Conservation (phyloP, 1,140 invertebrate species). For the Proctacanthus coquilletti region DNA sequence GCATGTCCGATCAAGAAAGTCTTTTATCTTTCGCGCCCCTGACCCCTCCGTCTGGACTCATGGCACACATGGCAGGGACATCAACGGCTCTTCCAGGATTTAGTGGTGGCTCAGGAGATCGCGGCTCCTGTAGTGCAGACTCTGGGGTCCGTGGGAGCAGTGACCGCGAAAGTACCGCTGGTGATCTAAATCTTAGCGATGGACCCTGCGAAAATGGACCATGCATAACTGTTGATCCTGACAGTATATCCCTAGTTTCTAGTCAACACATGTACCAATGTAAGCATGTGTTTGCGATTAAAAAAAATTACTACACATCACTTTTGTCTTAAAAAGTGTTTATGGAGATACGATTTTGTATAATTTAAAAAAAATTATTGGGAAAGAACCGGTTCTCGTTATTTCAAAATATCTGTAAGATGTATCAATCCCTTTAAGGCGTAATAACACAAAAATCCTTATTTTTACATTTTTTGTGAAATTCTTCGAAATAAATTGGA, state of each 20-base stretch:
- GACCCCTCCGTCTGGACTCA: conserved; percentile 24
- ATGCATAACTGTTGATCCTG: conserved; percentile 28
- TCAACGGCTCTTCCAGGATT: conserved; percentile 28
- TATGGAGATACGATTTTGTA: no score
- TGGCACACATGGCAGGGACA: conserved; percentile 34
- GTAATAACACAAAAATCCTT: no score
- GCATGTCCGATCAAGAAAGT: conserved; percentile 57
- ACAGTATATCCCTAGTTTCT: conserved; percentile 28
- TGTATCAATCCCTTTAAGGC: no score
- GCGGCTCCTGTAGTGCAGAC: conserved; percentile 75
- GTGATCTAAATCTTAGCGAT: conserved; percentile 28
- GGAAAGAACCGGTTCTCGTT: no score
- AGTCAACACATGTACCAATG: conserved; percentile 62
- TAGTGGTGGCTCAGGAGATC: conserved; percentile 44
- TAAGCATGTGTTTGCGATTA: conserved; percentile 38
- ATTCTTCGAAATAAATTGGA: no score
- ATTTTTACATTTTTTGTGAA: no score
- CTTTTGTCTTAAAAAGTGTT: no score
- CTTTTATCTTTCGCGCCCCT: conserved; percentile 40
- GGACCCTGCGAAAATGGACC: conserved; percentile 28
- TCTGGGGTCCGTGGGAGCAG: conserved; percentile 64
- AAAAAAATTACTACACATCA: background rate
- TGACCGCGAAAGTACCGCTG: conserved; percentile 57
- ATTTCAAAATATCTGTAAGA: no score
- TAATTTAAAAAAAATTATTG: no score